Evolutionary conservation across 2,888 invertebrate species (phyloP).

Genomic region (Exephanes ischioxanthus): DNA sequence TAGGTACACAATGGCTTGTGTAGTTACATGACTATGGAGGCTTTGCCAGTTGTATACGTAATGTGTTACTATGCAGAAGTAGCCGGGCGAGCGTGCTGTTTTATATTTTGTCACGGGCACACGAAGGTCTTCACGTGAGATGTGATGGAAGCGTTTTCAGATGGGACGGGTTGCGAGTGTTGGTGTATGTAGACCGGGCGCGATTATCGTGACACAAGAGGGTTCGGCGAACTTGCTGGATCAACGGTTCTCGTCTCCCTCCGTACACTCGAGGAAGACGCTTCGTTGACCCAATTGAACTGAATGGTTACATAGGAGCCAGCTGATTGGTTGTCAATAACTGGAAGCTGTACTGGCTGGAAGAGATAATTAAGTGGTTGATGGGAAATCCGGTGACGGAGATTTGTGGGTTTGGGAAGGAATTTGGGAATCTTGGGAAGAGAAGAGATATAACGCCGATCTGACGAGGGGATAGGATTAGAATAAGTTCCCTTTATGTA

Average conservation of each 20-base stretch:
- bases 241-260: not conserved
- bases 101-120: not conserved
- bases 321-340: too few species aligned
- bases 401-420: too few species aligned
- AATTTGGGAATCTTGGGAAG: too few species aligned
- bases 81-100: not conserved
- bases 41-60: not conserved
- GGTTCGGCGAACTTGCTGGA: constrained; percentile 11
- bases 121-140: not conserved
- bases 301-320: too few species aligned
- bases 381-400: too few species aligned
- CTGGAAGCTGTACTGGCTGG: too few species aligned
- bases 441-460: too few species aligned
- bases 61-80: not conserved
- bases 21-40: not conserved
- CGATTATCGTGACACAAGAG: not conserved
- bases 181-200: not conserved
- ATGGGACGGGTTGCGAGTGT: too few species aligned
- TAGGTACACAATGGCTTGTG: not conserved
- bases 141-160: not conserved
- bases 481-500: too few species aligned
- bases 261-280: not conserved
- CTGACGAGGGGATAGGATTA: too few species aligned
- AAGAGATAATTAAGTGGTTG: too few species aligned
- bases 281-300: too few species aligned